Evolutionary conservation across 2,888 invertebrate genomes (phyloP), one percentile per base, ranked within the genome.

Genomic region (Minunthozetes semirufus): DNA sequence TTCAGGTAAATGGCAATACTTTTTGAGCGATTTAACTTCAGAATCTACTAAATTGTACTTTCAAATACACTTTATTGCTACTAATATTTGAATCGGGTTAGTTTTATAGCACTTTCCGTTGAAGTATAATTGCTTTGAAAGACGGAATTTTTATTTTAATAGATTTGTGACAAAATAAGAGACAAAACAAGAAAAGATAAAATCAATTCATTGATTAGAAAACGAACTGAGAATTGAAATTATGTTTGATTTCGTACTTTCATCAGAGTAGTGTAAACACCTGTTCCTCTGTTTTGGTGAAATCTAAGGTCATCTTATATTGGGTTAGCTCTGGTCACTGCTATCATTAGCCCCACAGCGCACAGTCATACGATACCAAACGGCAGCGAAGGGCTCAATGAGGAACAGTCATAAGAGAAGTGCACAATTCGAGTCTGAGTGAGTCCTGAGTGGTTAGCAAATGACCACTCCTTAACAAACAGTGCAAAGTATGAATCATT

Each of bases 381-480:
- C 11, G 50, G 50, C 50, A 50, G 50, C n/a, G 50, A 19, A 59
- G 19, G 61, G 1, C 25, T 61, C 25, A n/a, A 27, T 19, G 29
- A 61, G 61, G 15, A 17, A 61, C 61, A 19, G 29, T 29, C 17
- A 22, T 15, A 27, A 61, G 29, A 29, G 8, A 4, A 50, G 4
- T 50, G n/a, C n/a, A n/a, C n/a, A n/a, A n/a, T n/a, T n/a, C n/a
- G 19, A 53, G 53, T 53, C 53, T 25, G 19, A n/a, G 53, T 22
- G 19, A 53, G 42, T 42, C 42, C 42, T 42, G 42, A 42, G 42
- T 42, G 42, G 42, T 42, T 42, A 42, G 42, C 63, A 29, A 63
- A 27, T 63, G 63, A 33, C 63, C 63, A 63, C 63, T 63, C 63
- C 63, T 63, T 33, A 63, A 15, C 15, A 63, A 63, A 63, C 29